A percentile compares a stretch with the other conserved stretches of the same genome.
Evolutionary conservation across 2,113 vertebrate species (phyloP).

Genomic region (Salminus brasiliensis): DNA sequence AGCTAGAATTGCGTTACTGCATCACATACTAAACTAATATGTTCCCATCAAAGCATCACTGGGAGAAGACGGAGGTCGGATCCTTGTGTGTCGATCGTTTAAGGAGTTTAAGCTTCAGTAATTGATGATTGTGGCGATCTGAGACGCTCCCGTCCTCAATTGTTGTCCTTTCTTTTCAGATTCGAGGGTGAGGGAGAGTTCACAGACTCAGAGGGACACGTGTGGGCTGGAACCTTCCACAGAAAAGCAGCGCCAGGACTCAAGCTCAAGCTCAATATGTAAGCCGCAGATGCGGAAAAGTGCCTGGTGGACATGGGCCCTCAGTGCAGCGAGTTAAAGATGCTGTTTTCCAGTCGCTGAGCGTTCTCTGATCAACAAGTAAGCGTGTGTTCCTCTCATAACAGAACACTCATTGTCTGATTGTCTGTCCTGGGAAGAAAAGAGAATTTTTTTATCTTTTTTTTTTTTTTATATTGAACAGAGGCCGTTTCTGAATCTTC

Average conservation of each 20-base stretch:
- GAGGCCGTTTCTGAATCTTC: not conserved
- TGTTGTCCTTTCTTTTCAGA: conserved; percentile 63
- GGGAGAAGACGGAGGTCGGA: not conserved
- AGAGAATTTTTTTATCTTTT: not conserved
- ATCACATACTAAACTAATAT: not conserved
- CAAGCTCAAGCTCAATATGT: conserved; percentile 77
- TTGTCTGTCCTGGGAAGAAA: not conserved
- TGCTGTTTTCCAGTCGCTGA: not conserved
- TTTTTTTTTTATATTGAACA: not conserved
- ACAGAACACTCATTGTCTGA: conserved; percentile 8
- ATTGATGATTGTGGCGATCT: not conserved
- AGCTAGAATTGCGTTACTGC: not conserved
- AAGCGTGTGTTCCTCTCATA: not conserved
- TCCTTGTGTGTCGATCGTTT: not conserved
- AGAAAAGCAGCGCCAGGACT: conserved; percentile 77
- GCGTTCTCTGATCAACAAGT: not conserved
- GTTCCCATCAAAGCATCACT: not conserved
- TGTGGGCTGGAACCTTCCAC: conserved; percentile 82
- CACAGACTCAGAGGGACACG: conserved; percentile 71
- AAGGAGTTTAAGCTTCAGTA: not conserved
- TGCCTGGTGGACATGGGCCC: not conserved
- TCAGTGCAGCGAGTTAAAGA: not conserved
- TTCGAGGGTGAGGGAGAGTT: conserved; percentile 80
- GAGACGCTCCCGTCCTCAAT: not conserved
- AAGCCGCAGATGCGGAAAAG: conserved; percentile 26